Conservation (phyloP, 1,140 invertebrate genomes). For the Lasioglossum baleicum region DNA sequence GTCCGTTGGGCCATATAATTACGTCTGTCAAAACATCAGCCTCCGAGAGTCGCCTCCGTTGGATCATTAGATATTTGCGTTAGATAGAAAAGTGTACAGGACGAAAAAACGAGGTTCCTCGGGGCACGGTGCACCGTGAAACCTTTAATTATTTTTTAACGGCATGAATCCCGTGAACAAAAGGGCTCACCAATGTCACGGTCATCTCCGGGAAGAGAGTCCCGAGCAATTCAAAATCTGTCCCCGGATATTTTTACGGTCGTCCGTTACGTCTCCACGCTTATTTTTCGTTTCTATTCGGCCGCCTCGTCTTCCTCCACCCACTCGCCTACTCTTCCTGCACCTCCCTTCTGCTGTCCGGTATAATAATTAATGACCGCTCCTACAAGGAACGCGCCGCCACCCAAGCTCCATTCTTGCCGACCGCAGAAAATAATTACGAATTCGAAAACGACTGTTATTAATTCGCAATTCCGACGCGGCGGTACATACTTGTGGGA, state of each 20-base stretch:
- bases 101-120: constrained; percentile 5
- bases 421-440: constrained; percentile 67
- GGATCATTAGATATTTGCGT: constrained; percentile 37
- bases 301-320: constrained; percentile 42
- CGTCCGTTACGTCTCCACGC: constrained; percentile 49
- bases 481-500: not conserved
- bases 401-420: constrained; percentile 61
- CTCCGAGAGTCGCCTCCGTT: constrained; percentile 24
- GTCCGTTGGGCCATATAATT: constrained; percentile 63
- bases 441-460: constrained; percentile 59
- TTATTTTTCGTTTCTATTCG: constrained; percentile 56
- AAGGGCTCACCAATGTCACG: constrained; percentile 16
- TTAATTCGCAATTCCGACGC: constrained; percentile 44
- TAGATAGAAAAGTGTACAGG: not conserved
- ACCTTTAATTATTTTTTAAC: constrained; percentile 15
- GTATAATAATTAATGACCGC: constrained; percentile 68
- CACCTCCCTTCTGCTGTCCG: constrained; percentile 54
- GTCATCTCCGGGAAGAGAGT: not conserved
- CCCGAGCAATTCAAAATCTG: constrained; percentile 46
- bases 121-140: not conserved
- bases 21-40: constrained; percentile 68
- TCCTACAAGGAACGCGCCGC: constrained; percentile 64
- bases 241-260: constrained; percentile 56
- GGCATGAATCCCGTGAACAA: not conserved
- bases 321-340: constrained; percentile 46